A percentile compares a stretch with the other conserved stretches of the same genome.
phyloP scores from a whole-genome alignment of 2,888 invertebrate genomes.

The Macaria notata region DNA sequence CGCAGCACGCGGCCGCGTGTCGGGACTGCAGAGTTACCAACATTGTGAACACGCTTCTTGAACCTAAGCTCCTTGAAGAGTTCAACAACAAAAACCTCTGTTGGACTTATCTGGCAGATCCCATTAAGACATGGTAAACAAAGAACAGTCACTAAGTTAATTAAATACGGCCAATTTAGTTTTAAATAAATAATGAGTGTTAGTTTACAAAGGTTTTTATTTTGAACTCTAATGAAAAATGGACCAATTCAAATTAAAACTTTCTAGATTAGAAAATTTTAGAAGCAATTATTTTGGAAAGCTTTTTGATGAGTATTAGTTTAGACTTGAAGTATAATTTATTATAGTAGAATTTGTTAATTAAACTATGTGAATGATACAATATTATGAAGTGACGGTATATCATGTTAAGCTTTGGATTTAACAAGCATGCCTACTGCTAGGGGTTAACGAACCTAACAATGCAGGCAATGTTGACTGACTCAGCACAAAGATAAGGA shows the following conservation, averaged over 20 bases:
- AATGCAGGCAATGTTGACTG: no score
- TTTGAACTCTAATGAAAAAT: constrained; percentile 1
- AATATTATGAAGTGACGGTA: no score
- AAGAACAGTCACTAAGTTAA: constrained; percentile 25
- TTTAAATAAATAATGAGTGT: constrained; percentile 20
- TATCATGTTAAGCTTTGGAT: no score
- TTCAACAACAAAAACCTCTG: constrained; percentile 41
- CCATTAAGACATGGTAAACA: constrained; percentile 16
- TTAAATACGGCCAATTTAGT: constrained; percentile 34
- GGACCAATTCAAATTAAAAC: constrained; percentile 1
- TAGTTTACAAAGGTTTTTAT: constrained; percentile 15
- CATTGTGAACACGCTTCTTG: constrained; percentile 42
- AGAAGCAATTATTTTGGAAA: constrained; percentile 8
- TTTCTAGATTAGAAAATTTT: constrained; percentile 3
- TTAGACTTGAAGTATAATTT: neutral
- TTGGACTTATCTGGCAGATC: constrained; percentile 31
- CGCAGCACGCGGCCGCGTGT: constrained; percentile 38
- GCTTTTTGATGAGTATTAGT: constrained; percentile 2
- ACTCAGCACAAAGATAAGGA: no score
- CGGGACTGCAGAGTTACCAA: constrained; percentile 41
- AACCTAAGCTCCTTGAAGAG: constrained; percentile 38
- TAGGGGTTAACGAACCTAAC: no score
- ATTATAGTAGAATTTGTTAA: no score
- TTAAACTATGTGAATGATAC: no score
- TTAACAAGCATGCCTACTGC: no score